These are phyloP conservation scores for Sclerurus mexicanus DNA, from an alignment of 2,113 vertebrate species.

Conservation along the genomic window DNA sequence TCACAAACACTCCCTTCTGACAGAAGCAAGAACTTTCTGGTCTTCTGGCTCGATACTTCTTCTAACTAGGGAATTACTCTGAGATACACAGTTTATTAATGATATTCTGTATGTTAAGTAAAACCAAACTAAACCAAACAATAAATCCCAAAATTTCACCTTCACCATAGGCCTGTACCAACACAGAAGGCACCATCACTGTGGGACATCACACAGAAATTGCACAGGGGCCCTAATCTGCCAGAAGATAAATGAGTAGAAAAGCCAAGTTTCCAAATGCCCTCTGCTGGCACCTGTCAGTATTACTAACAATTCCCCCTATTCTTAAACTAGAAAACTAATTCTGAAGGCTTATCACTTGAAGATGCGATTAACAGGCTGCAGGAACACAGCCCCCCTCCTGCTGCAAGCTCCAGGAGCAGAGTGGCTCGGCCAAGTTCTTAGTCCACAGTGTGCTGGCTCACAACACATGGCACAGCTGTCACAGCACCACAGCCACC, in stretches of 20 bases:
- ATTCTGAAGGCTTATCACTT: background rate
- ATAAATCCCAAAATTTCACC: background rate
- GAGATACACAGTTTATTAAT: background rate
- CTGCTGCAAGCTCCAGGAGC: background rate
- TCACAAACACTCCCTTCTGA: background rate
- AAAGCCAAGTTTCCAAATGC: slow-evolving; percentile 43
- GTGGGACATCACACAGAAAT: background rate
- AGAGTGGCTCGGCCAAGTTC: background rate
- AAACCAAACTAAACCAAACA: background rate
- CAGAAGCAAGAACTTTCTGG: background rate
- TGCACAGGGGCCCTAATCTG: background rate
- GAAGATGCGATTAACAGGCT: fast-evolving
- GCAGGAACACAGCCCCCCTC: background rate
- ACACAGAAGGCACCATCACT: background rate
- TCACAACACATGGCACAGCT: fast-evolving
- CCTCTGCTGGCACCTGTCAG: slow-evolving; percentile 43
- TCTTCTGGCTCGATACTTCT: background rate
- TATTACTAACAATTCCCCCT: background rate
- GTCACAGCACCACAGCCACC: background rate
- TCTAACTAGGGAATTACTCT: background rate
- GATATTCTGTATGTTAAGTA: background rate
- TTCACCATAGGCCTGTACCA: background rate
- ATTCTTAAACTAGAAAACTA: background rate
- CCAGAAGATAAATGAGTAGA: background rate
- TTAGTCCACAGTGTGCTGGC: fast-evolving